Base-by-base conservation (phyloP, 2,888 invertebrate genomes). In the Noctua janthina region DNA sequence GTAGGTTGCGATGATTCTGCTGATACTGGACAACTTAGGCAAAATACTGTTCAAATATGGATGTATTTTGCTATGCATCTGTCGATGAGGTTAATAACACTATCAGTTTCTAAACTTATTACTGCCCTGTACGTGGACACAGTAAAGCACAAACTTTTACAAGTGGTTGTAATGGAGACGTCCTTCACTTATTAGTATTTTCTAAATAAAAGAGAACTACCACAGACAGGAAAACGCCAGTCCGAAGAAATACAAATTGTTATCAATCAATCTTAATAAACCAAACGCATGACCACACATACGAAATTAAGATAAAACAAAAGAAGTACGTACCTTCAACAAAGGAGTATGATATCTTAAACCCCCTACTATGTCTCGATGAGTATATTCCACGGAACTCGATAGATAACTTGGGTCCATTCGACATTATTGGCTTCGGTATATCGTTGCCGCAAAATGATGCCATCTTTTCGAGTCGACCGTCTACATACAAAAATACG, bases 371-470 rank as follows among this genome's bases (percentile, higher is more conserved):
- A 91, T 98, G 97, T 89, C 98, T 97, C 73, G 98, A 98, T 23
- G 98, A 98, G 92, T 97, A 97, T 86, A 98, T 97, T 69, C 99
- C 99, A 83, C 98, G 97, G 93, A 99, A 99, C 95, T 99, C 98
- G 67, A 99, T 96, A 88, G 98, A 98, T 93, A 99, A 96, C 91
- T 98, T 97, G 80, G 98, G 98, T 87, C 99, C 99, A 93, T 98
- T 99, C 87, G 99, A 99, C 99, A 99, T 99, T 91, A 99, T 97
- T 89, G 99, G 98, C 91, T 98, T 98, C 15, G 99, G 99, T 89
- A 98, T 95, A 83, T 98, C 98, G 84, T 97, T 97, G 20, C 99
- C 99, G 94, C 99, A 99, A 93, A 98, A 99, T 73, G 98, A 98
- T 92, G 99, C 99, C 92, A 99, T 98, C 94, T 98, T 98, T 93